phyloP scores from a whole-genome alignment of 2,888 invertebrate species.

The Drosophila pullipes region DNA sequence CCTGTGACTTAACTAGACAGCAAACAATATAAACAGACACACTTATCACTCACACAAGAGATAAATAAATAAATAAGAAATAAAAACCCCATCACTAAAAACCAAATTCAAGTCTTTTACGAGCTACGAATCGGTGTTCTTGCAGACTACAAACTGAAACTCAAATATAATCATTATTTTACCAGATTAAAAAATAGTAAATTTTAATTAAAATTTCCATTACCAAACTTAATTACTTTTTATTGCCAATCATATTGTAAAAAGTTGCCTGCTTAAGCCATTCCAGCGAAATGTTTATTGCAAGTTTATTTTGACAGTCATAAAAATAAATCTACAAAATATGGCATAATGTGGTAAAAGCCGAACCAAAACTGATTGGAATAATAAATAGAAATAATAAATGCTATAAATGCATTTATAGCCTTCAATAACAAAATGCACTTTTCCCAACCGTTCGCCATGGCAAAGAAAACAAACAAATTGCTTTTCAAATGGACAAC shows the following conservation, averaged over 20 bases:
- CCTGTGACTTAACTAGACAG: slow-evolving; percentile 18
- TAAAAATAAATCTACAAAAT: slow-evolving; percentile 15
- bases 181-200: neutral
- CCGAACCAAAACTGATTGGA: slow-evolving; percentile 19
- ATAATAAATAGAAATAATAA: slow-evolving; percentile 50
- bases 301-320: slow-evolving; percentile 24
- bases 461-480: slow-evolving; percentile 71
- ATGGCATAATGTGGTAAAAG: slow-evolving; percentile 17
- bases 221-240: neutral
- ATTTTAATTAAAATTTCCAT: too few relatives aligned
- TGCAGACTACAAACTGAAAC: neutral
- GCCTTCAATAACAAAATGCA: slow-evolving; percentile 74
- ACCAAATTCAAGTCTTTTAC: neutral
- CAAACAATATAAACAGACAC: slow-evolving; percentile 2
- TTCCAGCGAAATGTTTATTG: slow-evolving; percentile 5
- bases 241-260: neutral
- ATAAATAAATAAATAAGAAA: neutral
- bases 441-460: slow-evolving; percentile 53
- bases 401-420: slow-evolving; percentile 61
- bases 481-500: slow-evolving; percentile 57
- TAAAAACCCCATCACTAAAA: neutral
- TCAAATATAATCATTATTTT: neutral
- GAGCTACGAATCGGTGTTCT: neutral
- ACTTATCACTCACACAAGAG: neutral
- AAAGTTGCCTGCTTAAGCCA: neutral